These are phyloP conservation scores for Pocillopora verrucosa DNA, from an alignment of 64 coral and sea anemone genomes.

Conservation along the genomic window DNA sequence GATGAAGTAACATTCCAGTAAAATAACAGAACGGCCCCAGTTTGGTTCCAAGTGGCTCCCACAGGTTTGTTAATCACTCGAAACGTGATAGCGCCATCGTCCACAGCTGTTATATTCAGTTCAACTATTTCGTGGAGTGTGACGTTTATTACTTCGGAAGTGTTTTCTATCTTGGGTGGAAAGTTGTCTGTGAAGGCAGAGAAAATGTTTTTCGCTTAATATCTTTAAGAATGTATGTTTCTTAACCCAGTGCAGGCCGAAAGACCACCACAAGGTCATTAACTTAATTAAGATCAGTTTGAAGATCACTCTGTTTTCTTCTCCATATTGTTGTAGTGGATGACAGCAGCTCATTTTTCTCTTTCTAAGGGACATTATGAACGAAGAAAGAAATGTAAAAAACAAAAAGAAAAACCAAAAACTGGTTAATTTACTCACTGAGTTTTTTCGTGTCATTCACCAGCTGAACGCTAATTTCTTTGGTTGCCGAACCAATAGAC, in stretches of 20 bases:
- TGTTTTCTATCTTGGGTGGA: constrained; percentile 31
- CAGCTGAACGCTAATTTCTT: constrained; percentile 13
- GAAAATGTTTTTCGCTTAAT: no score
- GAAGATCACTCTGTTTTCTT: no score
- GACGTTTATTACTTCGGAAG: neutral
- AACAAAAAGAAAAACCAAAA: no score
- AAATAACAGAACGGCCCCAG: neutral
- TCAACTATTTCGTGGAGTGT: constrained; percentile 6
- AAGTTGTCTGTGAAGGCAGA: neutral
- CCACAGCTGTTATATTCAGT: constrained; percentile 8
- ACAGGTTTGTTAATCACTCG: constrained; percentile 16
- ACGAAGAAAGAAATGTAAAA: no score
- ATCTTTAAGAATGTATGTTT: no score
- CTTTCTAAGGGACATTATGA: no score
- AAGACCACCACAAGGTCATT: no score
- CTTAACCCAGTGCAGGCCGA: no score
- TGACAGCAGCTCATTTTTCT: no score
- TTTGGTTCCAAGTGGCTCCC: neutral
- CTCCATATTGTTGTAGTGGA: no score
- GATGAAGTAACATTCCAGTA: neutral
- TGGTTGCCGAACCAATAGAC: constrained; percentile 1
- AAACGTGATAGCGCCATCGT: neutral
- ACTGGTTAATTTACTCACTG: neutral
- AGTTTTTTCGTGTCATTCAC: constrained; percentile 30
- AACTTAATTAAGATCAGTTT: no score